Conservation (phyloP, 1,140 invertebrate species). For the Diabrotica virgifera region DNA sequence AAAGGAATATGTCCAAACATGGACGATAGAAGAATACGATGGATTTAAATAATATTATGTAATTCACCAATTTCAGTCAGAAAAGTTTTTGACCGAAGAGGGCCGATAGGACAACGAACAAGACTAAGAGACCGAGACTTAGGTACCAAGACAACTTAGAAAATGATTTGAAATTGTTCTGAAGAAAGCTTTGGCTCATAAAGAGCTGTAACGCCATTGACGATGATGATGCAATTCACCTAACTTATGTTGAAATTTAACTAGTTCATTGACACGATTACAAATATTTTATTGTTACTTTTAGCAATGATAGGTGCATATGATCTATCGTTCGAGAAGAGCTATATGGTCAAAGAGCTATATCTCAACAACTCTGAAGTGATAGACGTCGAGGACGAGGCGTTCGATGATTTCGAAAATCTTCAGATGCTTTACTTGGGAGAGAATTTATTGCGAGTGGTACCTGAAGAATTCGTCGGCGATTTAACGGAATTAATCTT, state of each 20-base stretch:
- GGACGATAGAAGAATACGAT: no score
- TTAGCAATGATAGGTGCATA: constrained; percentile 23
- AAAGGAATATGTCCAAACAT: no score
- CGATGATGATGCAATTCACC: no score
- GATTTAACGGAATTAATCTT: constrained; percentile 31
- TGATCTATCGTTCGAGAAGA: constrained; percentile 36
- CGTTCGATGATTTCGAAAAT: constrained; percentile 36
- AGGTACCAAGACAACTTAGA: no score
- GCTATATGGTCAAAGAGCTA: constrained; percentile 33
- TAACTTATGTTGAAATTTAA: background rate
- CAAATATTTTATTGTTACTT: background rate
- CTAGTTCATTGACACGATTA: background rate
- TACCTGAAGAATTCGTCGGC: constrained; percentile 32
- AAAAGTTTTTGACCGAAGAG: no score
- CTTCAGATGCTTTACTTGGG: constrained; percentile 38
- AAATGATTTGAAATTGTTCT: no score
- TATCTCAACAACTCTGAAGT: constrained; percentile 40
- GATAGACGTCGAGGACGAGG: constrained; percentile 28
- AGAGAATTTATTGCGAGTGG: constrained; percentile 33
- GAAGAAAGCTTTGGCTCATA: no score
- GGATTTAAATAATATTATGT: no score
- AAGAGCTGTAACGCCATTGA: no score
- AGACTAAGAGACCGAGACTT: no score
- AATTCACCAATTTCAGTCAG: no score
- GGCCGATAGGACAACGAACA: no score